Conservation (phyloP, 2,797 vertebrate species). For the Microhierax caerulescens region DNA sequence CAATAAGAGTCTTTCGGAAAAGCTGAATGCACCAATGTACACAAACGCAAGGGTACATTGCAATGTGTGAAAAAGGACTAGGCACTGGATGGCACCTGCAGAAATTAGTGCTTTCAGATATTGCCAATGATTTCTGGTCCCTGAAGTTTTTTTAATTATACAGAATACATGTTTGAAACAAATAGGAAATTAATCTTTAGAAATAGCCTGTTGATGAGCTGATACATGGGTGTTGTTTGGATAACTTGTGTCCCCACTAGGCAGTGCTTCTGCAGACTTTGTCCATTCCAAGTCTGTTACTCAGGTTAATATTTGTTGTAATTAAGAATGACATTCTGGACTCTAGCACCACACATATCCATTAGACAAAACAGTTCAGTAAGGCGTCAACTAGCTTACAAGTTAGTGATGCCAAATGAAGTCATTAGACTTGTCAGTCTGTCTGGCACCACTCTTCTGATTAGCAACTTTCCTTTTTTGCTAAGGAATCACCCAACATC, state of each 20-base stretch:
- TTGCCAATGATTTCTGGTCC: neutral
- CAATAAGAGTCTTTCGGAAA: neutral
- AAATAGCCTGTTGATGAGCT: neutral
- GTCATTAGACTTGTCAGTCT: constrained; percentile 42
- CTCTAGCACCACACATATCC: neutral
- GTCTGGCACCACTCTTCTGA: constrained; percentile 21
- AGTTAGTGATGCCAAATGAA: constrained; percentile 44
- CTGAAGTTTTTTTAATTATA: neutral
- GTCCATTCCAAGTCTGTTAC: neutral
- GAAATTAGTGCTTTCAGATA: neutral
- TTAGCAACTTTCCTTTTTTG: neutral
- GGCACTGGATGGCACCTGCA: neutral
- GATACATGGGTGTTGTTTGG: neutral
- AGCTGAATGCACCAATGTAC: neutral
- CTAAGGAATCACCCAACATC: neutral
- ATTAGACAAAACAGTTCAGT: neutral
- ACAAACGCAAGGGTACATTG: neutral
- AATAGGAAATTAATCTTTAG: neutral
- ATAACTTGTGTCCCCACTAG: neutral
- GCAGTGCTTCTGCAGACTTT: neutral
- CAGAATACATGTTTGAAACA: neutral
- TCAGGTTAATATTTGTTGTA: neutral
- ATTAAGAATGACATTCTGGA: neutral
- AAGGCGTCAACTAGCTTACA: neutral
- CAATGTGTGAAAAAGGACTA: neutral